Percentiles rank a stretch among this genome's conserved stretches.
Conservation (phyloP, 2,113 vertebrate genomes). For the Rhinichthys klamathensis region DNA sequence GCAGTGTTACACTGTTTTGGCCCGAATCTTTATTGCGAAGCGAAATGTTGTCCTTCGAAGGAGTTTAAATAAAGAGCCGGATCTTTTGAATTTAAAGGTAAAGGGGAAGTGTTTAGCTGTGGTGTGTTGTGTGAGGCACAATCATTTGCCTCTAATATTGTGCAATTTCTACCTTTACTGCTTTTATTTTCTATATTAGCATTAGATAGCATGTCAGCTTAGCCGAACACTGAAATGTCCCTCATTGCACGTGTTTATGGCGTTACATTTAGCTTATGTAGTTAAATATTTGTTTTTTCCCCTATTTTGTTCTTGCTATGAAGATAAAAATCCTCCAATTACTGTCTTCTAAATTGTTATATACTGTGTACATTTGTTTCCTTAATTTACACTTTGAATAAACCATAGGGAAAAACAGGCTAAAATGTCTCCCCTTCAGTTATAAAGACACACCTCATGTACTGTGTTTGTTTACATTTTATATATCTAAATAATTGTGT, state of each 20-base stretch:
- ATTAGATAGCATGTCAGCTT: conserved; percentile 5
- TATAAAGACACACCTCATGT: neutral
- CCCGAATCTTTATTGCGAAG: conserved; percentile 72
- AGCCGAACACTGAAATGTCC: neutral
- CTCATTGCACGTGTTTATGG: neutral
- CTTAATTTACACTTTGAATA: neutral
- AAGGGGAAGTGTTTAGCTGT: conserved; percentile 49
- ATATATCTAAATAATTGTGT: neutral
- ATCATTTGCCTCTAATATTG: neutral
- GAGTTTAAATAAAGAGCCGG: conserved; percentile 81
- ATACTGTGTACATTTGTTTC: neutral
- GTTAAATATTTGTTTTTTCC: neutral
- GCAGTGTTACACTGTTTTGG: conserved; percentile 62
- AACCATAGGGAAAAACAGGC: neutral
- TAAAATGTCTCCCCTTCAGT: neutral
- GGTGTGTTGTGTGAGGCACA: neutral
- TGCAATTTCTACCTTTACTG: neutral
- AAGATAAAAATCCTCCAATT: neutral
- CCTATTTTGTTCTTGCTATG: neutral
- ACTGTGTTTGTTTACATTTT: neutral
- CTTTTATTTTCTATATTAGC: neutral
- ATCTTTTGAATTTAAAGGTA: conserved; percentile 79
- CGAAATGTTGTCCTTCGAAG: conserved; percentile 65
- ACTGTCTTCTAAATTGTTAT: neutral
- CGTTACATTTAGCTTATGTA: neutral